Conservation (phyloP, 2,113 vertebrate species). For the Ginglymostoma cirratum region DNA sequence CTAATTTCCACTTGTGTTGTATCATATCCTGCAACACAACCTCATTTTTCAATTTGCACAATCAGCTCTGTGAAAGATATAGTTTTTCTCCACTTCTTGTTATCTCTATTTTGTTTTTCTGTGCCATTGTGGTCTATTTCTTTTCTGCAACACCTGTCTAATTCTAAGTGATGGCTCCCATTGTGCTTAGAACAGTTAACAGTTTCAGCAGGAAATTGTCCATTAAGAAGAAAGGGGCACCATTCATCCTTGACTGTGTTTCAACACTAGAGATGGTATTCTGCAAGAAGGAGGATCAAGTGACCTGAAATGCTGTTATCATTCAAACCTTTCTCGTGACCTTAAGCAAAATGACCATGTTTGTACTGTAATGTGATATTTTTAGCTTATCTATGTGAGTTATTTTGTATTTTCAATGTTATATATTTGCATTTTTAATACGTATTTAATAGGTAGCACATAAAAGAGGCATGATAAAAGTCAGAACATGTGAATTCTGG, state of each 20-base stretch:
- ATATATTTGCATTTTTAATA: neutral
- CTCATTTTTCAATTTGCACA: neutral
- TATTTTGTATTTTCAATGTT: neutral
- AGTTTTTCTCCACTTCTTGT: neutral
- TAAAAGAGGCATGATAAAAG: neutral
- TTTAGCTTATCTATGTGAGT: neutral
- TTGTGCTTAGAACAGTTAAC: neutral
- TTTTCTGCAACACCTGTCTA: neutral
- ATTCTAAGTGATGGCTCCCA: neutral
- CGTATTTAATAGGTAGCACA: neutral
- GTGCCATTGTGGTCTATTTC: neutral
- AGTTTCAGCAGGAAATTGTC: neutral
- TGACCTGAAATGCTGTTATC: neutral
- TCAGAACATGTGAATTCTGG: neutral
- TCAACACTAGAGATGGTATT: neutral
- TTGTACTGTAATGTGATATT: neutral
- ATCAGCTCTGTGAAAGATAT: neutral
- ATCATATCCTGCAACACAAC: neutral
- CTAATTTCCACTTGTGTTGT: neutral
- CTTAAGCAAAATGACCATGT: neutral
- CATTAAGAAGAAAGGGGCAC: neutral
- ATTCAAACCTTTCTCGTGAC: neutral
- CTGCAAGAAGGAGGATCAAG: neutral
- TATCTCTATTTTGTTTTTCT: neutral
- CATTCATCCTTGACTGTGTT: neutral